Base-by-base conservation (phyloP, 2,797 vertebrate genomes). In the Sibirionetta formosa region DNA sequence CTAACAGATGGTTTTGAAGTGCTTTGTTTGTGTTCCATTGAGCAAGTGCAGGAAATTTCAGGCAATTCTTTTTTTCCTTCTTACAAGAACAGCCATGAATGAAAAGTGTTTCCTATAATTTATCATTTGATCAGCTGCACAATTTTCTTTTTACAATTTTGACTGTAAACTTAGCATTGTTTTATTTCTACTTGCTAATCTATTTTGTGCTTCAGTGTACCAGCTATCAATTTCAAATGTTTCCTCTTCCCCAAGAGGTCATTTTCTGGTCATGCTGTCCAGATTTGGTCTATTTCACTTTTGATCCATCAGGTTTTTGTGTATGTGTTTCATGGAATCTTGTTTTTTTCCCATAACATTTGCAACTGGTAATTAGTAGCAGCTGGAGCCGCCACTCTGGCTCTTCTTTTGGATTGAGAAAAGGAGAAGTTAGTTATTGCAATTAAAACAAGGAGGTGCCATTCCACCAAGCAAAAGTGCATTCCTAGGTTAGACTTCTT, bases 1-100 rank as follows among this genome's bases (percentile, higher is more conserved):
- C 58, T 78, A 89, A 79, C 86, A 95, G 95, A 95, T 94, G 90
- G 80, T 96, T 94, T 80, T 88, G 75, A 95, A 96, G 78, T 93
- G 94, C 72, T 48, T 60, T 90, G 64, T 78, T 97, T 93, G 80
- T 70, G 48, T 82, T 57, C 63, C 40, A 35, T 8, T 71, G 51
- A 60, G 11, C 58, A 58, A 9, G 1, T 40, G 73, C 79, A 90
- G 71, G 70, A 86, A 90, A 89, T 78, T 46, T 86, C 50, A 48
- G 69, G 50, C 10, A 16, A 57, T 89, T 91, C 42, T 71, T 88
- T 48, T 91, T 54, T 36, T 36, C 35, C 10, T 50, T 76, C 33
- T 57, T 65, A 50, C 33, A 58, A 72, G 68, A 96, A 95, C 77
- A 94, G 56, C 64, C 76, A 42, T 70, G 86, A 96, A 95, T 86